Percentiles rank a stretch among this genome's conserved stretches.
Evolutionary conservation across 37 sponge, comb jelly and placozoan genomes (phyloP).

Genomic region (Crambe crambe): DNA sequence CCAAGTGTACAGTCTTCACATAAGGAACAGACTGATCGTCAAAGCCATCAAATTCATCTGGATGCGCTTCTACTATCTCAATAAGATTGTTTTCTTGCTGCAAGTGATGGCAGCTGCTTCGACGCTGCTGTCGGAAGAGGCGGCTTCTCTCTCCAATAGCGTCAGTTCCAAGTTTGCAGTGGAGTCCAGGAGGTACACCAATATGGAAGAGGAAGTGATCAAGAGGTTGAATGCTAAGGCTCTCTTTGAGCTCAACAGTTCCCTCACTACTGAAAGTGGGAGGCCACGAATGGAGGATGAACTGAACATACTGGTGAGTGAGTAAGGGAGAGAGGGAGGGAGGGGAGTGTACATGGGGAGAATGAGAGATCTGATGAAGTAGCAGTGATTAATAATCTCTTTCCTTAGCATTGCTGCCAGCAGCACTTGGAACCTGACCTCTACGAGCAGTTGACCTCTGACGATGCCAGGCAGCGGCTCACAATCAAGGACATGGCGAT

Average conservation of each 20-base stretch:
- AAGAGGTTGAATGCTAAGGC: constrained; percentile 20
- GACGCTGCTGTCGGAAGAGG: constrained; percentile 37
- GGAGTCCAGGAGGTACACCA: background rate
- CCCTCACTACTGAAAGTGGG: background rate
- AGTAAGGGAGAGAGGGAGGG: background rate
- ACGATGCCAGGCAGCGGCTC: constrained; percentile 4
- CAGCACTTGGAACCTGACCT: background rate
- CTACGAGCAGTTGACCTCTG: background rate
- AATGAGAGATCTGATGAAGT: background rate
- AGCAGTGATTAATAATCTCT: background rate
- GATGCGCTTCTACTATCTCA: constrained; percentile 36
- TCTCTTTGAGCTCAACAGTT: constrained; percentile 29
- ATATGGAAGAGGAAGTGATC: constrained; percentile 20
- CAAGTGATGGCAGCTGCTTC: constrained; percentile 54
- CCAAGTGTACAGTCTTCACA: constrained; percentile 73
- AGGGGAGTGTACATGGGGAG: background rate
- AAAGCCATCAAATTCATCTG: constrained; percentile 56
- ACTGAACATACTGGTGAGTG: constrained; percentile 31
- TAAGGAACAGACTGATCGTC: constrained; percentile 46
- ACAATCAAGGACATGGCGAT: constrained; percentile 21
- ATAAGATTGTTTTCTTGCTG: constrained; percentile 42
- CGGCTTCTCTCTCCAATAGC: constrained; percentile 15
- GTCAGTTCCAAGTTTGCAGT: constrained; percentile 15
- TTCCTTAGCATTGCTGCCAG: constrained; percentile 1
- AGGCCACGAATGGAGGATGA: constrained; percentile 29